These are phyloP conservation scores for Hippopotamus amphibius DNA, from an alignment of 2,113 vertebrate species.

Conservation along the genomic window DNA sequence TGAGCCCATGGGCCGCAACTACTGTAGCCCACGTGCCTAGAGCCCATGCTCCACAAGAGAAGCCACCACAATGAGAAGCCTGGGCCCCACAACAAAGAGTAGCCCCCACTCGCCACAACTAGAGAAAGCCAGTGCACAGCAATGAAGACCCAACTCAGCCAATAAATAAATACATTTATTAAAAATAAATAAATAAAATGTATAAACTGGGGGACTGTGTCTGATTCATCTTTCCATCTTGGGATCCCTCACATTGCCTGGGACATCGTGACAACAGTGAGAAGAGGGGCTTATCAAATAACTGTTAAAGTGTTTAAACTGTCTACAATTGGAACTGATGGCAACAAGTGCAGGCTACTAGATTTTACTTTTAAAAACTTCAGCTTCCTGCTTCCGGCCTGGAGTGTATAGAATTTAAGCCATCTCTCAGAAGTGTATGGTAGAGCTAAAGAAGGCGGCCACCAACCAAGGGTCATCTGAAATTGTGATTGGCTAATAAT, in stretches of 20 bases:
- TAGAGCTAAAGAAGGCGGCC: conserved; percentile 7
- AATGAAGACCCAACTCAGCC: too few relatives aligned
- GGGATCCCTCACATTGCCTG: neutral
- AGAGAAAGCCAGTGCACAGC: too few relatives aligned
- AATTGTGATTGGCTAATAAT: too few relatives aligned
- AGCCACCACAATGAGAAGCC: too few relatives aligned
- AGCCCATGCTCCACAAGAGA: too few relatives aligned
- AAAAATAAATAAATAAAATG: neutral
- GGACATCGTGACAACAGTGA: neutral
- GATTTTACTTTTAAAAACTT: neutral
- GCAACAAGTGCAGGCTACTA: neutral
- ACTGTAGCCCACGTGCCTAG: too few relatives aligned
- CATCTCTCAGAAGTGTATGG: conserved; percentile 3
- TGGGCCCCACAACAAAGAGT: too few relatives aligned
- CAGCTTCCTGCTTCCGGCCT: neutral
- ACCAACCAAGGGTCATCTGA: neutral
- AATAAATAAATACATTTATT: too few relatives aligned
- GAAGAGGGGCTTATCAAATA: neutral
- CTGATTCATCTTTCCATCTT: neutral
- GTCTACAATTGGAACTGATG: neutral
- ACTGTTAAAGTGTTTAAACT: neutral
- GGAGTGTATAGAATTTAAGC: conserved; percentile 3
- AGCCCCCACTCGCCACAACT: too few relatives aligned
- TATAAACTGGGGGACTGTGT: neutral
- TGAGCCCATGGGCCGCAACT: too few relatives aligned